Evolutionary conservation across 1,140 invertebrate species (phyloP).

Genomic region (Dysdera silvatica): DNA sequence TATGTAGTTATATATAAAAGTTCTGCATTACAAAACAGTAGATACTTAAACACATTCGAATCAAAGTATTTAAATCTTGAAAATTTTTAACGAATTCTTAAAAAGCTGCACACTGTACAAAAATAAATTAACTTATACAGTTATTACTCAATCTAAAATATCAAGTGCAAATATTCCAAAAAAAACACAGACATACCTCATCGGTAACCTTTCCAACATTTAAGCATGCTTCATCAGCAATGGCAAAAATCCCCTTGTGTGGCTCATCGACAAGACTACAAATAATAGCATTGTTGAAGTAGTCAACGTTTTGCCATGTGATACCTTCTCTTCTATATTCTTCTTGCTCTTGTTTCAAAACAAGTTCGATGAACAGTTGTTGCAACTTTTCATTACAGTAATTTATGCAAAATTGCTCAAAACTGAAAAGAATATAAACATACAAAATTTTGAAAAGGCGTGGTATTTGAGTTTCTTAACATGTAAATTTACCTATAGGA

Average conservation of each 20-base stretch:
- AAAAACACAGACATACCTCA: constrained; percentile 47
- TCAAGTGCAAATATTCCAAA: constrained; percentile 6
- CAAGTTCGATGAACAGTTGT: constrained; percentile 59
- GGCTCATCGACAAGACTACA: constrained; percentile 55
- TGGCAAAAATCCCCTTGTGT: constrained; percentile 82
- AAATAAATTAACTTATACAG: no score
- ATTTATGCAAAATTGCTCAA: constrained; percentile 76
- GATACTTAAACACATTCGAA: no score
- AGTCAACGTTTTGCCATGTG: constrained; percentile 59
- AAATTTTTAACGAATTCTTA: no score
- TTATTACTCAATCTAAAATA: background rate
- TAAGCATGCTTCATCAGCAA: constrained; percentile 88
- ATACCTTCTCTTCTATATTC: constrained; percentile 65
- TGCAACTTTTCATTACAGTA: constrained; percentile 85
- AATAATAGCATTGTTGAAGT: constrained; percentile 43
- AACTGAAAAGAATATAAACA: constrained; percentile 50
- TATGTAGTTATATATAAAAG: no score
- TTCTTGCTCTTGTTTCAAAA: constrained; percentile 72
- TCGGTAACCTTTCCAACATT: constrained; percentile 79
- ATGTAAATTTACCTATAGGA: background rate
- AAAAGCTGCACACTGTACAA: no score
- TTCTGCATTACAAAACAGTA: no score
- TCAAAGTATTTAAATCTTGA: no score
- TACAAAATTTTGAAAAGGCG: background rate
- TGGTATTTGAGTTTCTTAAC: background rate